These are phyloP conservation scores for Capreolus pygargus DNA, from an alignment of 2,113 vertebrate species.

Conservation along the genomic window DNA sequence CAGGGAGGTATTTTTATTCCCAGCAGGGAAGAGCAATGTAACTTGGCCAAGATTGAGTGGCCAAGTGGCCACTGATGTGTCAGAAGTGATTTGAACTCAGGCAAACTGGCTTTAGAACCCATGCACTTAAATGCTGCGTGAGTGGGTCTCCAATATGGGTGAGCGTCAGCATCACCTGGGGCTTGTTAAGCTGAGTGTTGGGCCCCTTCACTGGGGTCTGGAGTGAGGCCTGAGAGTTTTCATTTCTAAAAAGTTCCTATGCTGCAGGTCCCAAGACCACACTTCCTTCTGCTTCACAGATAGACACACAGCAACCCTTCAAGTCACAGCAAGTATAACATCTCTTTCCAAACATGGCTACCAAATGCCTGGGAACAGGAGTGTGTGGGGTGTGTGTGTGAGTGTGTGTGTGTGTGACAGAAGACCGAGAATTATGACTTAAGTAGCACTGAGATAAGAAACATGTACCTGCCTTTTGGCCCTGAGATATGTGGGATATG, in stretches of 20 bases:
- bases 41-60: neutral
- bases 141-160: neutral
- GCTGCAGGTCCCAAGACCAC: neutral
- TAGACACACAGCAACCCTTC: neutral
- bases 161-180: neutral
- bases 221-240: neutral
- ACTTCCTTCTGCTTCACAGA: neutral
- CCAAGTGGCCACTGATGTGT: neutral
- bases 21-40: neutral
- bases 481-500: neutral
- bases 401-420: neutral
- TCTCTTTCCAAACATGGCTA: neutral
- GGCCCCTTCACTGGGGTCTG: neutral
- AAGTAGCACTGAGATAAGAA: neutral
- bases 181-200: neutral
- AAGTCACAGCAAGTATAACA: neutral
- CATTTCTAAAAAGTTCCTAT: neutral
- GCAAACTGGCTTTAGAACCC: neutral
- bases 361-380: neutral
- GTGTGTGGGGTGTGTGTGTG: neutral
- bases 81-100: neutral
- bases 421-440: neutral
- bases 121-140: fast-evolving
- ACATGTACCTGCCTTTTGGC: neutral
- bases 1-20: neutral